Evolutionary conservation across 2,888 invertebrate species (phyloP), one percentile per base, ranked within the genome.

Genomic region (Drosophila meridiana): DNA sequence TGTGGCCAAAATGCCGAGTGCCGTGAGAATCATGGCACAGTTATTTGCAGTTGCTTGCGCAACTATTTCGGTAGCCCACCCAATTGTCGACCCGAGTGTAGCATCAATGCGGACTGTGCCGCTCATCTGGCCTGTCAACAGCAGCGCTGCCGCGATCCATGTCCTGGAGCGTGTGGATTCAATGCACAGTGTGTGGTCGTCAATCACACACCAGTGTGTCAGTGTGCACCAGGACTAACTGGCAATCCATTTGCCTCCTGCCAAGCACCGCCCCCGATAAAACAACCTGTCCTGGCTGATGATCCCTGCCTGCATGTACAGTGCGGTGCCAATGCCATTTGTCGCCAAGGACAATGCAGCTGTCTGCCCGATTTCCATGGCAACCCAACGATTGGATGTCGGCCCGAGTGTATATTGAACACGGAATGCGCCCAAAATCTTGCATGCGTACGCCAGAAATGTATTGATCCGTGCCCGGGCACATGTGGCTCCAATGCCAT

Each of bases 1-100:
- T 96, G 96, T 91, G 96, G 96, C 55, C 95, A 96, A 4, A 95
- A 95, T 90, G 95, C 96, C 50, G 93, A 95, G 78, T 97, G 97
- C 85, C 94, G 95, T 88, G 94, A 94, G 65, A 93, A 94, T 43
- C 95, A 95, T 74, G 94, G 94, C 81, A 93, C 94, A 55, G 95
- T 96, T 20, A 94, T 95, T 20, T 96, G 96, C 86, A 94, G 94
- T 52, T 96, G 96, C 83, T 92, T 95, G 70, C 94, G 94, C 7
- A 94, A 94, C 70, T 96, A 95, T 86, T 94, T 95, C 48, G 96
- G 96, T 57, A 93, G 94, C 69, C 96, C 96, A 48, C 95, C 96
- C 32, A 96, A 95, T 87, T 96, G 96, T 89, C 94, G 95, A 63
- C 96, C 96, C 11, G 96, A 96, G 92, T 96, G 96, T 92, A 94